phyloP scores from a whole-genome alignment of 1,140 invertebrate species.

The Sarcophaga bullata region DNA sequence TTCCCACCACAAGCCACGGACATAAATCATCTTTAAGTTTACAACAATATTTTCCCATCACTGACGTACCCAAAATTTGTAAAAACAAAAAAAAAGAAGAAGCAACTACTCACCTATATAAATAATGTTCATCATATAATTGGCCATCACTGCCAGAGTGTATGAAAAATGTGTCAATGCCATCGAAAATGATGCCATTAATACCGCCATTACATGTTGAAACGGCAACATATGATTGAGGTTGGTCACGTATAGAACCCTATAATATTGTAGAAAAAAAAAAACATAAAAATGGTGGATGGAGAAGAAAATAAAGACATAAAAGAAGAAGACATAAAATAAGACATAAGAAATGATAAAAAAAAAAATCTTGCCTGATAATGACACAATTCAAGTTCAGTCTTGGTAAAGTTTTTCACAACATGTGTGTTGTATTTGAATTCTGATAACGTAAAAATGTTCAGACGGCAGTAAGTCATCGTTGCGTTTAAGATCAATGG shows the following conservation, averaged over 20 bases:
- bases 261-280: conserved; percentile 53
- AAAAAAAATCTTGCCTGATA: conserved; percentile 56
- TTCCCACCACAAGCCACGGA: not conserved
- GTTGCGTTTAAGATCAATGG: conserved; percentile 81
- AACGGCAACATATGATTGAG: conserved; percentile 83
- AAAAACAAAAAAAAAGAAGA: conserved; percentile 48
- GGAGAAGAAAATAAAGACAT: not conserved
- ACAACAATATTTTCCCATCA: no score
- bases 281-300: not conserved
- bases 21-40: no score
- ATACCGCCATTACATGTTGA: conserved; percentile 85
- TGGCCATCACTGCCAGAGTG: conserved; percentile 65
- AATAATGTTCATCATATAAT: conserved; percentile 60
- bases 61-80: not conserved
- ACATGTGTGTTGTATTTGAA: conserved; percentile 65
- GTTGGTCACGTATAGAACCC: conserved; percentile 77
- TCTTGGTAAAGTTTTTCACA: conserved; percentile 67
- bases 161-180: conserved; percentile 80
- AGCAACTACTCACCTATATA: conserved; percentile 56
- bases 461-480: conserved; percentile 78
- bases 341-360: not conserved
- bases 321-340: not conserved
- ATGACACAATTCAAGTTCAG: conserved; percentile 65
- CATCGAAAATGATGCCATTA: conserved; percentile 85
- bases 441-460: conserved; percentile 79